Evolutionary conservation across 2,797 vertebrate genomes (phyloP).

Genomic region (Tenualosa thibaudeaui): DNA sequence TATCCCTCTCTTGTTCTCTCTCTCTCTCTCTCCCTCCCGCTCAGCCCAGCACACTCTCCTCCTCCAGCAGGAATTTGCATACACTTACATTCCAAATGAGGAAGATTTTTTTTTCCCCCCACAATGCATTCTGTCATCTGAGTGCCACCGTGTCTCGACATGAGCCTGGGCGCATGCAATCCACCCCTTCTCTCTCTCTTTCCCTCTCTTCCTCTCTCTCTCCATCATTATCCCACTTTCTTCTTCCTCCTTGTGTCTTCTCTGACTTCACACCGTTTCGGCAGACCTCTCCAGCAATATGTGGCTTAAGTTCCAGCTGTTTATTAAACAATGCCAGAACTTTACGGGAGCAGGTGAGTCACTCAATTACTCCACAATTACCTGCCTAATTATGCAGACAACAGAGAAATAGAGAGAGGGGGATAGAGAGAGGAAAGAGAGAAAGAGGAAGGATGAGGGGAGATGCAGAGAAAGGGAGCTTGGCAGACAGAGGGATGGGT

Average conservation of each 20-base stretch:
- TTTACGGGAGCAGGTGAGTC: slow-evolving; percentile 71
- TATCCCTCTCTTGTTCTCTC: slow-evolving; percentile 45
- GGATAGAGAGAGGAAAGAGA: not conserved
- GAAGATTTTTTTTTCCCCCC: slow-evolving; percentile 45
- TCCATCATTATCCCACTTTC: slow-evolving; percentile 39
- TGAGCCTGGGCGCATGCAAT: not conserved
- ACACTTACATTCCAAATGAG: slow-evolving; percentile 61
- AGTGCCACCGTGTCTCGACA: not conserved
- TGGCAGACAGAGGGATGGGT: slow-evolving; percentile 57
- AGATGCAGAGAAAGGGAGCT: slow-evolving; percentile 52
- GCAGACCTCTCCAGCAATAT: slow-evolving; percentile 57
- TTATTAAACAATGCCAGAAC: slow-evolving; percentile 76
- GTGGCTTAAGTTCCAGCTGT: slow-evolving; percentile 70
- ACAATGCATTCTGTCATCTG: slow-evolving; percentile 11
- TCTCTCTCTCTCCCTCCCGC: slow-evolving; percentile 22
- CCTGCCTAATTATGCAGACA: slow-evolving; percentile 73
- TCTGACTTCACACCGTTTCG: slow-evolving; percentile 30
- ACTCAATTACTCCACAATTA: slow-evolving; percentile 81
- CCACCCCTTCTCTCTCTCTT: not conserved
- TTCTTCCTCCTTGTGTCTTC: slow-evolving; percentile 48
- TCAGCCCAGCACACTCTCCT: slow-evolving; percentile 14
- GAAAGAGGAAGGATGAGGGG: slow-evolving; percentile 38
- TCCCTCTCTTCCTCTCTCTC: not conserved
- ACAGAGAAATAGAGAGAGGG: slow-evolving; percentile 46
- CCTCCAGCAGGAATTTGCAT: slow-evolving; percentile 52